Percentiles rank a stretch among this genome's conserved stretches.
Conservation (phyloP, 2,888 invertebrate genomes). For the Microplitis manilae region DNA sequence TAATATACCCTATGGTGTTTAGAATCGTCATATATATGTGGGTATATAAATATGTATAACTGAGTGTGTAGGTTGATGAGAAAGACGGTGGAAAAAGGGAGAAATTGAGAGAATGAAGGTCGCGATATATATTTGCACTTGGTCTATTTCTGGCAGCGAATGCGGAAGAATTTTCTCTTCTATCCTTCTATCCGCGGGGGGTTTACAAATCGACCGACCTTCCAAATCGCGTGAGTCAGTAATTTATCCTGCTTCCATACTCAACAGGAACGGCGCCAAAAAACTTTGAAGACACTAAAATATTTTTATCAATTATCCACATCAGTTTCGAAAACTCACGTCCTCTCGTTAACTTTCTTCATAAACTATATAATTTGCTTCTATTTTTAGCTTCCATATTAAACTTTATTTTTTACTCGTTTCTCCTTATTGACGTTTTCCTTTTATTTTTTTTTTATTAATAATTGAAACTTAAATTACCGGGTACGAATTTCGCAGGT, state of each 20-base stretch:
- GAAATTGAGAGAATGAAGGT: conserved; percentile 45
- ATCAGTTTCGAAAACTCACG: background rate
- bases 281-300: background rate
- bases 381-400: conserved; percentile 2
- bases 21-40: background rate
- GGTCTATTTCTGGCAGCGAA: conserved; percentile 54
- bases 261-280: background rate
- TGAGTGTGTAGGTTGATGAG: conserved; percentile 24
- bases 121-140: conserved; percentile 45
- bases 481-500: background rate
- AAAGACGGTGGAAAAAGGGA: conserved; percentile 29
- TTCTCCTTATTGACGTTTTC: background rate
- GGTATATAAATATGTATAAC: background rate
- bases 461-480: background rate
- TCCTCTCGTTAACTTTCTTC: background rate
- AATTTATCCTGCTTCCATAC: too few species aligned
- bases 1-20: background rate
- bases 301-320: background rate
- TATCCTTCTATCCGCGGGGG: conserved; percentile 47
- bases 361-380: background rate
- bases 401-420: background rate
- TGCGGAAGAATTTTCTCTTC: conserved; percentile 42
- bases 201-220: conserved; percentile 32
- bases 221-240: conserved; percentile 15
- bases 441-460: background rate